Base-by-base conservation (phyloP, 1,140 invertebrate species). In the Drosophila prosaltans region DNA sequence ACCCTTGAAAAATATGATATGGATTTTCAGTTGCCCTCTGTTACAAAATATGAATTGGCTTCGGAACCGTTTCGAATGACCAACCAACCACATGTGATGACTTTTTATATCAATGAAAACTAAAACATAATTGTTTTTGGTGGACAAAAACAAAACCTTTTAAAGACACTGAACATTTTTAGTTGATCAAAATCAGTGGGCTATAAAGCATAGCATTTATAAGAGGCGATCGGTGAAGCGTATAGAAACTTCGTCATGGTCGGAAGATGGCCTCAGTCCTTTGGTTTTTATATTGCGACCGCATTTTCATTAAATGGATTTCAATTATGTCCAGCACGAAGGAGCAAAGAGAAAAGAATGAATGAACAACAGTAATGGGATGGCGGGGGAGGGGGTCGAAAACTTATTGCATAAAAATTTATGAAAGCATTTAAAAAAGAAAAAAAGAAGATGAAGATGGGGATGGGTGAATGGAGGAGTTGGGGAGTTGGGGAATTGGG, bases 231-330 rank as follows among this genome's bases (percentile, higher is more conserved):
- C 8, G 24, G 16, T 39, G 21, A 43, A 43, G 3, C 21, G 45
- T 51, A 26, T 51, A 9, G 45, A 51, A 24, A 51, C 7, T 51
- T 51, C 45, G 45, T 51, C 10, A 51, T 51, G 45, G 10, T 11
- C 45, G 3, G 1, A 51, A 51, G 45, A 51, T 26, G 21, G 24
- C 45, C 3, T 16, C 21, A 26, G 45, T 10, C 6, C 9, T 40
- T 10, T 26, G 32, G 67, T 65, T 73, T 67, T 65, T 78, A 74
- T 82, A 81, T 79, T 79, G 82, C 78, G 75, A 81, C 80, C 83
- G 73, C 78, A 74, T 88, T 88, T 88, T 89, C 78, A 89, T 89
- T 89, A 89, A 89, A 89, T 78, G 84, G 84, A 89, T 89, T 89
- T 89, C 84, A 89, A 89, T 89, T 89, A 89, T 81, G 78, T 81